Evolutionary conservation across 2,113 vertebrate genomes (phyloP), one percentile per base, ranked within the genome.

Genomic region (Thermophis baileyi): DNA sequence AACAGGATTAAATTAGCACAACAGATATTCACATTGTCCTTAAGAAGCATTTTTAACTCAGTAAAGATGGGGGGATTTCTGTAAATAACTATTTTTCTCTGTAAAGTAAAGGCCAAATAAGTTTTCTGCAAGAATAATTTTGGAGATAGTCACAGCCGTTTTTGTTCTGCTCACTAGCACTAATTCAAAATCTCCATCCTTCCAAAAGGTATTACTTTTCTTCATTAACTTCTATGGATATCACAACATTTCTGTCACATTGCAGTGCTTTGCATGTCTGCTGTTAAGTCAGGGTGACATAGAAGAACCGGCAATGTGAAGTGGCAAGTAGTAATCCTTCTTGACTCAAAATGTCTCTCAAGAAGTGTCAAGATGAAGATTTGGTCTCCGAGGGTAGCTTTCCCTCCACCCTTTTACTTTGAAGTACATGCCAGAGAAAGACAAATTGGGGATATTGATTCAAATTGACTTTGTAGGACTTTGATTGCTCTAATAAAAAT

Each of bases 231-330:
- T 86, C 74, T 10, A 54, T 49, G 30, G 88, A 63, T 90, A 91
- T 25, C 22, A 49, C 3, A 6, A 89, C 87, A 0, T 10, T 74
- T 16, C 47, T 55, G 16, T 1, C 6, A 7, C n/a, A 50, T 35
- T 85, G 92, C 90, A 6, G 53, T 60, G n/a, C 11, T 74, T 94
- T 0, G 5, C 63, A 22, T 92, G 90, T 86, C 14, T 90, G 16
- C 74, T 86, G 74, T 47, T 74, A 47, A 30, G 11, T 90, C 93
- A 88, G 85, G 90, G 89, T 57, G 93, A 74, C 35, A 91, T 16
- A 74, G 16, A 22, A 9, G 2, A 89, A 2, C 2, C 49, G 55
- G 93, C 93, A 30, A 0, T 18, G 49, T 3, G 22, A 74, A 8
- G 44, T 69, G 7, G 74, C 30, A 44, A 0, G 10, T 92, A 95